phyloP scores from a whole-genome alignment of 92 coral and sea anemone genomes.

The Isaurus tuberculatus region DNA sequence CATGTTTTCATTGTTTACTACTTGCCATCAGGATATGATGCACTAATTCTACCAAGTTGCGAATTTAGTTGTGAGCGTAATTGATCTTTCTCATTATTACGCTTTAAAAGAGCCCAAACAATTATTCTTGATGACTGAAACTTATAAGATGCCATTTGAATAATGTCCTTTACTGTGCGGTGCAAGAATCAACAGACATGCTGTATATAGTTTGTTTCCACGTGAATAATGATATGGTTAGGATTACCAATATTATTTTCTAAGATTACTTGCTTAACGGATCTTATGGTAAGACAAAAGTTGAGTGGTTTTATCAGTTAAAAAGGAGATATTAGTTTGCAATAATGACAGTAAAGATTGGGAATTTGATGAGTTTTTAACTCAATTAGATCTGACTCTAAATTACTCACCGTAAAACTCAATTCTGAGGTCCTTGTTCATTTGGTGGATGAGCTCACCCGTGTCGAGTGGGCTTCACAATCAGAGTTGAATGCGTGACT shows the following conservation, averaged over 20 bases:
- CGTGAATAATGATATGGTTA: conserved; percentile 26
- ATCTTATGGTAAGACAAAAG: conserved; percentile 30
- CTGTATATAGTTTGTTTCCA: conserved; percentile 50
- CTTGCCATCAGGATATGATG: conserved; percentile 34
- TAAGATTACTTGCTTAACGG: conserved; percentile 9
- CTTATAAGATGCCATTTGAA: not conserved
- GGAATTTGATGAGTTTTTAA: too few species aligned
- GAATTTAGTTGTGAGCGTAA: not conserved
- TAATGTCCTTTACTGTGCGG: conserved; percentile 5
- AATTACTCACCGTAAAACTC: too few species aligned
- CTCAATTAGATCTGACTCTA: too few species aligned
- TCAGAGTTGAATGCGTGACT: not conserved
- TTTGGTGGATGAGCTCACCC: too few species aligned
- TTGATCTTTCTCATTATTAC: too few species aligned
- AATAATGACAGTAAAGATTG: too few species aligned
- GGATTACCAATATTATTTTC: not conserved
- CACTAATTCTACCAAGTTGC: not conserved
- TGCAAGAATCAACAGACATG: conserved; percentile 30
- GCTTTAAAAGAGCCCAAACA: too few species aligned
- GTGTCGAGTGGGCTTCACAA: not conserved
- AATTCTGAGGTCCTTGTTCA: too few species aligned
- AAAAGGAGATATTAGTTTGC: not conserved
- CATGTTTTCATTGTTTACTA: conserved; percentile 47
- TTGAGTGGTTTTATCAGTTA: conserved; percentile 33
- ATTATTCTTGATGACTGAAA: too few species aligned